phyloP scores from a whole-genome alignment of 2,888 invertebrate genomes.

The Nomada fabriciana region DNA sequence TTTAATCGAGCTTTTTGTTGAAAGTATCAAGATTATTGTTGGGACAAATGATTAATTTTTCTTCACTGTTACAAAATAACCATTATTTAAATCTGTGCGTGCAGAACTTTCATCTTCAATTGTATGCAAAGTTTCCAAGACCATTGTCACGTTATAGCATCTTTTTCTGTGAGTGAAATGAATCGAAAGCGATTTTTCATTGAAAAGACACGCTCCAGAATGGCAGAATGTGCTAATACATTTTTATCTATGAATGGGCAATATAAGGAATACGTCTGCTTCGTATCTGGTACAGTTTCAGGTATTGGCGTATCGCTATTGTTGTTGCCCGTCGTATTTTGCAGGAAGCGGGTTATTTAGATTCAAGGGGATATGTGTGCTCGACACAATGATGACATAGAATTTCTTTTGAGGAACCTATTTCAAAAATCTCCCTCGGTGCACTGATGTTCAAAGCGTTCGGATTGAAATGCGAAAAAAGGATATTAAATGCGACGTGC shows the following conservation, averaged over 20 bases:
- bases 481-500: too few relatives aligned
- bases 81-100: too few relatives aligned
- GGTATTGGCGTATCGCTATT: neutral
- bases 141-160: neutral
- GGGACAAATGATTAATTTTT: too few relatives aligned
- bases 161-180: neutral
- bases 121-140: neutral
- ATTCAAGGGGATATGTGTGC: neutral
- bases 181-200: neutral
- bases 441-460: neutral
- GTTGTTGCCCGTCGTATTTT: conserved; percentile 9
- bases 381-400: neutral
- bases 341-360: neutral
- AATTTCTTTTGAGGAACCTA: neutral
- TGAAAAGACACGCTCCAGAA: neutral
- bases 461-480: too few relatives aligned
- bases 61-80: too few relatives aligned
- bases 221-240: neutral
- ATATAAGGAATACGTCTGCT: neutral
- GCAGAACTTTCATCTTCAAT: too few relatives aligned
- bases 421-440: neutral
- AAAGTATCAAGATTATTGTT: too few relatives aligned
- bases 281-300: neutral
- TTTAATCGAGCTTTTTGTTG: too few relatives aligned
- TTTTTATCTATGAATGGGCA: neutral